Evolutionary conservation across 2,797 vertebrate genomes (phyloP).

Genomic region (Ctenosaura bakeri): DNA sequence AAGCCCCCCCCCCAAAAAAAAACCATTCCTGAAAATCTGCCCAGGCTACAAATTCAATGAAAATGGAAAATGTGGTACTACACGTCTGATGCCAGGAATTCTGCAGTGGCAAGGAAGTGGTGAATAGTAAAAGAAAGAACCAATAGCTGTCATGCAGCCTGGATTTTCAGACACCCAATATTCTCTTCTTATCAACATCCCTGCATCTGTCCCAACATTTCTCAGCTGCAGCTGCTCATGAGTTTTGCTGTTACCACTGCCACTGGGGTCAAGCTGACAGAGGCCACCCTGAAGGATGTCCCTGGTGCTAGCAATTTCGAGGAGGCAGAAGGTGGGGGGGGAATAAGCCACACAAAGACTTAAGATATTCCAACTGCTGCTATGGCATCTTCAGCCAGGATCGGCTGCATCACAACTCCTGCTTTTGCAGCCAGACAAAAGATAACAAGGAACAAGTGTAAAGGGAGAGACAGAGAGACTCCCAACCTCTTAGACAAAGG

Average conservation of each 20-base stretch:
- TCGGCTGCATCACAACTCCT: neutral
- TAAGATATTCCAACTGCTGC: neutral
- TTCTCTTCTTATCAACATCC: neutral
- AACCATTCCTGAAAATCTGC: neutral
- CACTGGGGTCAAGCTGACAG: slow-evolving; percentile 33
- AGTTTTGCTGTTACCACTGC: neutral
- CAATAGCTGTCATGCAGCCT: neutral
- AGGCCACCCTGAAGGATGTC: slow-evolving; percentile 43
- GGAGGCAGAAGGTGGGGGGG: neutral
- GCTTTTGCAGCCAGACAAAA: neutral
- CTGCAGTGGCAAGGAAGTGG: neutral
- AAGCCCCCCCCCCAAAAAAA: neutral
- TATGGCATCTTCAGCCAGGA: neutral
- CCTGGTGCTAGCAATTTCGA: neutral
- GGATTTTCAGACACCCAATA: neutral
- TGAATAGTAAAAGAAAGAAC: rapidly evolving
- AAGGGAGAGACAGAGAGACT: neutral
- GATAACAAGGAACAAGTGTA: neutral
- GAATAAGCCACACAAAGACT: rapidly evolving
- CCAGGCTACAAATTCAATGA: neutral
- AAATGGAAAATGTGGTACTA: neutral
- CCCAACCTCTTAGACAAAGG: neutral
- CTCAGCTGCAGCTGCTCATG: slow-evolving; percentile 32
- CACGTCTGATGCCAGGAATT: neutral
- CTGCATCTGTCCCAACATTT: slow-evolving; percentile 25